Evolutionary conservation across 1,140 invertebrate genomes (phyloP), one percentile per base, ranked within the genome.

Genomic region (Drosophila miranda): DNA sequence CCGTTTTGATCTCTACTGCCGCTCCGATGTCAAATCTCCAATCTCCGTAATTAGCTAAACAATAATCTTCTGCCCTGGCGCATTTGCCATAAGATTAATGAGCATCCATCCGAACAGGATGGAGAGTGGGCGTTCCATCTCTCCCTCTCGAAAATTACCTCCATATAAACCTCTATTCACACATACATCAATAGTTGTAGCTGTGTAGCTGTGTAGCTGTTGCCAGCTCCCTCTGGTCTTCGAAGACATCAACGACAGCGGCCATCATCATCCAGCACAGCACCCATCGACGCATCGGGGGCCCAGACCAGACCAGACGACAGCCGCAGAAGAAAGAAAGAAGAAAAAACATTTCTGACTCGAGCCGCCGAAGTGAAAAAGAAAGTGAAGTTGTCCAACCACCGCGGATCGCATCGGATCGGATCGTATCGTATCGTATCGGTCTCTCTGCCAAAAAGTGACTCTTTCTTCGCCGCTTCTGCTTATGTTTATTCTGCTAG

Each of bases 21-120:
- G n/a, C 58, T 44, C 23, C 23, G 23, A 26, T 19, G 19, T 19
- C 19, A 53, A 16, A 34, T 49, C 59, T 16, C n/a, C 42, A 54
- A 30, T n/a, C 23, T 66, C 66, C 56, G 77, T 75, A 80, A 75
- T 80, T 80, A 80, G 71, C 64, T 46, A 51, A 70, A 60, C 51
- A 53, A 42, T 48, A 16, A 13, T 11, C 42, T 26, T 0, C 3
- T 11, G 54, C 9, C 19, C 44, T 5, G 44, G 30, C 50, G 30
- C 26, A 28, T 34, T 53, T 19, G 26, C 13, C 49, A 30, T 4
- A 68, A 68, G 66, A 69, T 69, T 69, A 55, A 68, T 68, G 64
- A 21, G 26, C 1, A 44, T 28, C 30, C 43, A 48, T 55, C 55
- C 49, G 50, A 68, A 55, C 43, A 68, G 61, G 64, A 67, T 67